Evolutionary conservation across 2,888 invertebrate genomes (phyloP).

Genomic region (Drosophila nr. medialis): DNA sequence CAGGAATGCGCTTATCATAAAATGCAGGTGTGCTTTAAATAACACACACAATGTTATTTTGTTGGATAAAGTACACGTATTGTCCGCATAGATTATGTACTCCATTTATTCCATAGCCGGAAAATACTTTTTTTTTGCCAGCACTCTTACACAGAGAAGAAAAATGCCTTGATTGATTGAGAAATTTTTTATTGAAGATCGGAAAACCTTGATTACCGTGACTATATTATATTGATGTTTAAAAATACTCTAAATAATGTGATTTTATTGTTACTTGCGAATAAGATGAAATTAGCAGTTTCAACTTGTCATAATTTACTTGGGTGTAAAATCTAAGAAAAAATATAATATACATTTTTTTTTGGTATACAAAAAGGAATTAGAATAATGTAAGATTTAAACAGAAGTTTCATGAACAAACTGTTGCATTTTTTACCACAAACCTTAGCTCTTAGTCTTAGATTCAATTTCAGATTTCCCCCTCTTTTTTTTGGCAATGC

Average conservation of each 20-base stretch:
- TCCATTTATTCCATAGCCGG: not conserved
- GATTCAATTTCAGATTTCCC: not conserved
- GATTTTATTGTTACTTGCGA: not conserved
- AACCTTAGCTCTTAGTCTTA: not conserved
- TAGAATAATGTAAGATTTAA: not conserved
- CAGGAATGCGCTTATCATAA: slow-evolving; percentile 1
- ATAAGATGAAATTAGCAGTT: not conserved
- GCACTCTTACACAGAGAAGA: not conserved
- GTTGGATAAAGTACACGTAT: not conserved
- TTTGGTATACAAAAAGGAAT: not conserved
- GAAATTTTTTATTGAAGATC: not conserved
- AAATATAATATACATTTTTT: not conserved
- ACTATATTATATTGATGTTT: not conserved
- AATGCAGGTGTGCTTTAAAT: not conserved
- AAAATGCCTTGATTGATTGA: not conserved
- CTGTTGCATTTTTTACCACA: not conserved
- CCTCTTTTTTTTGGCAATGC: not conserved
- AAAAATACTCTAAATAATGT: not conserved
- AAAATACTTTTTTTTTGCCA: not conserved
- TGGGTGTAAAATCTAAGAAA: not conserved
- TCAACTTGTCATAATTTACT: not conserved
- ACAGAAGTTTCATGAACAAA: not conserved
- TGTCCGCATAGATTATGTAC: not conserved
- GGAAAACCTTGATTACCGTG: not conserved
- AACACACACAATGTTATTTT: not conserved